These are phyloP conservation scores for Ormyrus nitidulus DNA, from an alignment of 2,888 invertebrate species.

Conservation along the genomic window DNA sequence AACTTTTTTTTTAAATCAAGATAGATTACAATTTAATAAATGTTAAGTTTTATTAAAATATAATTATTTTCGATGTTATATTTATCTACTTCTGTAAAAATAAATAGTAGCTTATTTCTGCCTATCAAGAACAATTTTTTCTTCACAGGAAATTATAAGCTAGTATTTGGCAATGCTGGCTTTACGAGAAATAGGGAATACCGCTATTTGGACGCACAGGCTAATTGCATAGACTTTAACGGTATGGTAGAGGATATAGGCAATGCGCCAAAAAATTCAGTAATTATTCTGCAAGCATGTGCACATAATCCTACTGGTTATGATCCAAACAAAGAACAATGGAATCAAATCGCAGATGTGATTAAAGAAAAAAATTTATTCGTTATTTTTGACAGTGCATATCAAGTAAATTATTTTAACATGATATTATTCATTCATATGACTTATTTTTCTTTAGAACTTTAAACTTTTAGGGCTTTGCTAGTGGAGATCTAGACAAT, in stretches of 20 bases:
- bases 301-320: conserved; percentile 99
- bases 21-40: no score
- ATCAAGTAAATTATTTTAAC: conserved; percentile 79
- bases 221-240: conserved; percentile 84
- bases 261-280: conserved; percentile 88
- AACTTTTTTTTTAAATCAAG: no score
- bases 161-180: conserved; percentile 90
- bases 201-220: conserved; percentile 93
- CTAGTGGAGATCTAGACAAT: conserved; percentile 92
- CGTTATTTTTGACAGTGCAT: conserved; percentile 95
- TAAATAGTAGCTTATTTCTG: no score
- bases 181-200: conserved; percentile 89
- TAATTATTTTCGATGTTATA: no score
- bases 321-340: conserved; percentile 95
- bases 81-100: no score
- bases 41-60: no score
- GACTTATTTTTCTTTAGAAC: not conserved
- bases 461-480: conserved; percentile 83
- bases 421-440: not conserved
- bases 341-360: conserved; percentile 91
- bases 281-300: conserved; percentile 95
- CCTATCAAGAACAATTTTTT: conserved; percentile 50
- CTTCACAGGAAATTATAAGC: conserved; percentile 90
- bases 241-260: conserved; percentile 87
- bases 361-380: conserved; percentile 89